phyloP scores from a whole-genome alignment of 1,140 invertebrate species.

The Chrysoperla carnea region DNA sequence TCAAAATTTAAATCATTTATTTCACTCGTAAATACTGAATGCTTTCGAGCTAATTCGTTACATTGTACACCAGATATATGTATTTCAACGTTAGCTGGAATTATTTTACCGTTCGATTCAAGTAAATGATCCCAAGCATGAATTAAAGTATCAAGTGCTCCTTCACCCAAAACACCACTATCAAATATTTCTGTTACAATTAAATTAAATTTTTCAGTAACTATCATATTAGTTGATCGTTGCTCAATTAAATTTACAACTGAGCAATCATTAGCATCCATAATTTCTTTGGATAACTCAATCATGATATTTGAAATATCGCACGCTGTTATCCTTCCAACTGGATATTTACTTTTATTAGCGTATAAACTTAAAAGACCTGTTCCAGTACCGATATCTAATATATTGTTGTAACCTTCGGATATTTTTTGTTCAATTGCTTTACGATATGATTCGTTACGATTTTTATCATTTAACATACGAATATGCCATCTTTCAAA shows the following conservation, averaged over 20 bases:
- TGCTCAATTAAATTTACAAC: constrained; percentile 21
- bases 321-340: constrained; percentile 25
- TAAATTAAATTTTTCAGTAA: constrained; percentile 29
- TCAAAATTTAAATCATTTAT: neutral
- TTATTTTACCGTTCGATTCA: constrained; percentile 14
- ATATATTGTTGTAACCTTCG: constrained; percentile 19
- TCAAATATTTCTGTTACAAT: constrained; percentile 36
- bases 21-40: neutral
- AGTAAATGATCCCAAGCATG: constrained; percentile 29
- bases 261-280: constrained; percentile 18
- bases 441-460: constrained; percentile 26
- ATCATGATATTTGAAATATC: constrained; percentile 28
- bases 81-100: constrained; percentile 25
- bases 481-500: constrained; percentile 37
- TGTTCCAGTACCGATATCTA: constrained; percentile 36
- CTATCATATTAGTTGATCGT: constrained; percentile 22
- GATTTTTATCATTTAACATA: constrained; percentile 32
- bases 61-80: constrained; percentile 24
- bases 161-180: constrained; percentile 33
- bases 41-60: constrained; percentile 8
- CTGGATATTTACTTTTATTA: constrained; percentile 15
- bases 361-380: constrained; percentile 29
- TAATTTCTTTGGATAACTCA: constrained; percentile 21
- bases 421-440: constrained; percentile 25
- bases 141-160: constrained; percentile 25